phyloP scores from a whole-genome alignment of 2,113 vertebrate genomes.

The Salvator merianae region DNA sequence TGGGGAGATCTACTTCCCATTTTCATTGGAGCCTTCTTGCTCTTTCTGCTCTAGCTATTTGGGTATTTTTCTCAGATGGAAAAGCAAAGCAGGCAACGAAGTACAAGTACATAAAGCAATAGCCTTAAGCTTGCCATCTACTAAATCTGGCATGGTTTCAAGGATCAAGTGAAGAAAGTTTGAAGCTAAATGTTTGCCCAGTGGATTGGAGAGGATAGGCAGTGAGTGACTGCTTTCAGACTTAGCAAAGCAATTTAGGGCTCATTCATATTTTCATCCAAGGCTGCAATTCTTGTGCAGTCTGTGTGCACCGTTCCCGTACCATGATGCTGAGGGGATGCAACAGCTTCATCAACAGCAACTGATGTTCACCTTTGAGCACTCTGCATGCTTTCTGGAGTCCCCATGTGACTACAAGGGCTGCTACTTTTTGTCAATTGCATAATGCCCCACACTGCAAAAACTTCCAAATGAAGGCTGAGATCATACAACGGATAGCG shows the following conservation, averaged over 20 bases:
- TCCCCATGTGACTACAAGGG: too few species aligned
- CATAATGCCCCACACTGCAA: too few species aligned
- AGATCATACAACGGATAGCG: too few species aligned
- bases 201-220: not conserved
- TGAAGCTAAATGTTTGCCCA: conserved; percentile 33
- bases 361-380: too few species aligned
- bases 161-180: conserved; percentile 27
- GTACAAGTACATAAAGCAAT: conserved; percentile 28
- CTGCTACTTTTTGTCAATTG: too few species aligned
- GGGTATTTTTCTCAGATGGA: not conserved
- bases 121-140: not conserved
- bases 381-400: too few species aligned
- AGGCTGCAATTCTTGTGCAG: too few species aligned
- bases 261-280: not conserved
- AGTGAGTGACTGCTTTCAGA: conserved; percentile 13
- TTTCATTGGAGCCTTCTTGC: conserved; percentile 21
- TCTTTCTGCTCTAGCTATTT: conserved; percentile 4
- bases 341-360: too few species aligned
- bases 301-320: too few species aligned
- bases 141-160: conserved; percentile 39
- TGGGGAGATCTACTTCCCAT: not conserved
- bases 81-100: conserved; percentile 11
- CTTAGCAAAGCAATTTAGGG: not conserved
- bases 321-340: too few species aligned
- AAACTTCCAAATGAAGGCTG: too few species aligned